Evolutionary conservation across 1,140 invertebrate genomes (phyloP).

Genomic region (Triops cancriformis): DNA sequence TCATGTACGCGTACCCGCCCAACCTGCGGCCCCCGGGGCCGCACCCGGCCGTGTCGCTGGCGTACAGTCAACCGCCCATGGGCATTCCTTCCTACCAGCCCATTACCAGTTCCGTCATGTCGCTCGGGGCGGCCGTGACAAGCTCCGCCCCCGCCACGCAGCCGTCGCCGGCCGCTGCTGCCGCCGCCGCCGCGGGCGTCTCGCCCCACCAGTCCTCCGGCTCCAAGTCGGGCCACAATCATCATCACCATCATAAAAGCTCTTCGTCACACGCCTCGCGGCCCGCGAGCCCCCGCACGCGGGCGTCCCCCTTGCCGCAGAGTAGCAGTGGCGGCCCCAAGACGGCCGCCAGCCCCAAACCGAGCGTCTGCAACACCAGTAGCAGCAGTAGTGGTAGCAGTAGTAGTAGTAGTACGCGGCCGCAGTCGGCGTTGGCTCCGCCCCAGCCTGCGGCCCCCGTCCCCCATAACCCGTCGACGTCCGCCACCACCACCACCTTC

Average conservation of each 20-base stretch:
- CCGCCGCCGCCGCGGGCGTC: background rate
- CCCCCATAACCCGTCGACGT: slow-evolving; percentile 35
- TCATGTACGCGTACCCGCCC: background rate
- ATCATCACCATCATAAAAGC: background rate
- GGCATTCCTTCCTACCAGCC: background rate
- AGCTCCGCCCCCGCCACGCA: background rate
- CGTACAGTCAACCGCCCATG: background rate
- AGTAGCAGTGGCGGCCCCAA: background rate
- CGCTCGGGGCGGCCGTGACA: background rate
- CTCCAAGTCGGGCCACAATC: background rate
- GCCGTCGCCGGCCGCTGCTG: background rate
- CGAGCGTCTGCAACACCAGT: slow-evolving; percentile 35
- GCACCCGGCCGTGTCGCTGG: background rate
- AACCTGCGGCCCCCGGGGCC: background rate
- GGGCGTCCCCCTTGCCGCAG: slow-evolving; percentile 7
- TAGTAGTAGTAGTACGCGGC: slow-evolving; percentile 37
- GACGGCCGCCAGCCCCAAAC: background rate
- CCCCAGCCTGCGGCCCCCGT: slow-evolving; percentile 33
- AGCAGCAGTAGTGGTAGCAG: slow-evolving; percentile 35
- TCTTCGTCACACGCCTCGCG: background rate
- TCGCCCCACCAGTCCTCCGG: background rate
- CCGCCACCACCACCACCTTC: slow-evolving; percentile 39
- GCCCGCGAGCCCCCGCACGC: slow-evolving; percentile 17
- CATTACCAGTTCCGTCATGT: background rate
- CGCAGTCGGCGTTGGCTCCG: background rate